Percentiles rank a stretch among this genome's conserved stretches.
Evolutionary conservation across 2,797 vertebrate species (phyloP).

Genomic region (Aplochiton taeniatus): DNA sequence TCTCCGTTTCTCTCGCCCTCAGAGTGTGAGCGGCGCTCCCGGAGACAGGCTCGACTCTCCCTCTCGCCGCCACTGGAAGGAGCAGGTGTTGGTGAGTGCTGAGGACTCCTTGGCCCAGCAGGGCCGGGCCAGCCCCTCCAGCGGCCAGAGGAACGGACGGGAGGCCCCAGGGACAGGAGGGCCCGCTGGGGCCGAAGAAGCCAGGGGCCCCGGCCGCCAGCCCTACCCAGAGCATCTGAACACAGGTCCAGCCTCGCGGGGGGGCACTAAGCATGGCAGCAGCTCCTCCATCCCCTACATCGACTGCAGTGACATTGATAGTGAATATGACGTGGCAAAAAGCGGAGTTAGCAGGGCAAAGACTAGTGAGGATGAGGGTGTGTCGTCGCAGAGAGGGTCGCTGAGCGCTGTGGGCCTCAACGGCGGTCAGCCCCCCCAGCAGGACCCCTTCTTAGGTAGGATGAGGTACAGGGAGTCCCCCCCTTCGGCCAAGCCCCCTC

Average conservation of each 20-base stretch:
- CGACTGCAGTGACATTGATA: constrained; percentile 88
- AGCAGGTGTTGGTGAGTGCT: constrained; percentile 69
- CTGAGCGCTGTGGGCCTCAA: constrained; percentile 45
- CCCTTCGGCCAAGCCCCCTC: constrained; percentile 58
- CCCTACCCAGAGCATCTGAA: constrained; percentile 81
- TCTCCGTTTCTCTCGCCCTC: constrained; percentile 35
- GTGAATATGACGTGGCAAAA: constrained; percentile 80
- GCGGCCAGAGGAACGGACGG: constrained; percentile 69
- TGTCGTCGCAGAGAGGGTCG: constrained; percentile 57
- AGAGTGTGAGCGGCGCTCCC: constrained; percentile 75
- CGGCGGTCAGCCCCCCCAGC: constrained; percentile 55
- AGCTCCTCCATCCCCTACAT: constrained; percentile 84
- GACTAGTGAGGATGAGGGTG: constrained; percentile 78
- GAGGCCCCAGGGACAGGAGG: constrained; percentile 58
- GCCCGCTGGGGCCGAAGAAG: constrained; percentile 72
- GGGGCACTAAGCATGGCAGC: constrained; percentile 77
- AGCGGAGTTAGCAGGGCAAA: constrained; percentile 74
- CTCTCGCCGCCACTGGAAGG: constrained; percentile 76
- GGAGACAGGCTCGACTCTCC: constrained; percentile 70
- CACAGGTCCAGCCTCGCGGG: constrained; percentile 91
- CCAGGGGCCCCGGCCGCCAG: constrained; percentile 69
- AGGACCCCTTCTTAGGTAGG: constrained; percentile 70
- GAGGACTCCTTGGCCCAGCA: constrained; percentile 76
- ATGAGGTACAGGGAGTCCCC: constrained; percentile 74
- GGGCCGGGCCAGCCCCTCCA: constrained; percentile 70